These are phyloP conservation scores for Columba janthina DNA, from an alignment of 2,113 vertebrate genomes.

Conservation along the genomic window DNA sequence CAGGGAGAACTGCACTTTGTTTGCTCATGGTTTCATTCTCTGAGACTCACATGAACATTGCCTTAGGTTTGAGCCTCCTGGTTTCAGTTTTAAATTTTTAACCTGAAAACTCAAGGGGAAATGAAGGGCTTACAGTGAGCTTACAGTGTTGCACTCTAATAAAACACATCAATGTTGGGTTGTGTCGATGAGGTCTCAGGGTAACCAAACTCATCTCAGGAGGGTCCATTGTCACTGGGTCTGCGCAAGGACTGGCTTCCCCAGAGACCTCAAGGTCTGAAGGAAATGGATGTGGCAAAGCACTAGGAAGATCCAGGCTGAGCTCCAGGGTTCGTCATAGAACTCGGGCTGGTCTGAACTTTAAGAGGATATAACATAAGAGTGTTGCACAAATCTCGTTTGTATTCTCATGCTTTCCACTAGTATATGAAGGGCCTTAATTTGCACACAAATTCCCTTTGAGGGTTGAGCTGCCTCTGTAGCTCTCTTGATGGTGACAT, in stretches of 20 bases:
- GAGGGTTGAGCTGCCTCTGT: not conserved
- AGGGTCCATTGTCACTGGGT: fast-evolving
- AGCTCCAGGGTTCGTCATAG: not conserved
- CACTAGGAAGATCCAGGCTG: not conserved
- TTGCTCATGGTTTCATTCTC: not conserved
- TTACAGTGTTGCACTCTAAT: not conserved
- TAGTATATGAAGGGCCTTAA: not conserved
- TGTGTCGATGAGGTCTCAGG: fast-evolving
- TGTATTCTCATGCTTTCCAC: not conserved
- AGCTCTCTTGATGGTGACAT: not conserved
- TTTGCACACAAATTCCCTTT: slow-evolving; percentile 22
- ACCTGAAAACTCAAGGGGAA: not conserved
- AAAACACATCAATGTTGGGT: fast-evolving
- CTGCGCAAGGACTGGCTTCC: not conserved
- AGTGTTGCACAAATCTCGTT: not conserved
- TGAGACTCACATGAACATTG: not conserved
- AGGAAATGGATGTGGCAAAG: not conserved
- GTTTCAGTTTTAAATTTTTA: not conserved
- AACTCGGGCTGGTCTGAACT: not conserved
- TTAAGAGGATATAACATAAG: not conserved
- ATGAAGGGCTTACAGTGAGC: not conserved
- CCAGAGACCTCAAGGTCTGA: not conserved
- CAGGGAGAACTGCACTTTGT: not conserved
- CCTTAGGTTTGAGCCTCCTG: not conserved
- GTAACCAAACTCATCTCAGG: not conserved